Evolutionary conservation across 2,888 invertebrate genomes (phyloP).

Genomic region (Pollenia griseotomentosa): DNA sequence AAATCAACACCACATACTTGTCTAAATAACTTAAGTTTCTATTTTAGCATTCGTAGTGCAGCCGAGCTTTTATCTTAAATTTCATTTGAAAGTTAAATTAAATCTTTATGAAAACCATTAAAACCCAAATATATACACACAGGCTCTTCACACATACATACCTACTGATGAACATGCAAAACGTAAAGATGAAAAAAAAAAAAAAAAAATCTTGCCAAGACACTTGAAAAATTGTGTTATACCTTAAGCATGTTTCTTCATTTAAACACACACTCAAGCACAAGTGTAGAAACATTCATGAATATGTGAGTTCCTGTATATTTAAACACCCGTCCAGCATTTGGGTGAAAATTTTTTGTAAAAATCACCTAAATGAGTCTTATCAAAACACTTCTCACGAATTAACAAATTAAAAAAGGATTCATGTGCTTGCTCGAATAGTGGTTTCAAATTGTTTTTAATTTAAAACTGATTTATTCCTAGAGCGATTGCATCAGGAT

Average conservation of each 20-base stretch:
- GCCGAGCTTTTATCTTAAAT: background rate
- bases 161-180: constrained; percentile 20
- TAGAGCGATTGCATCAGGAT: too few species aligned
- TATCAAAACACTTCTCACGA: too few species aligned
- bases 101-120: constrained; percentile 19
- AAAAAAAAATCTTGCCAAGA: constrained; percentile 50
- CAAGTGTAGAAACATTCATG: background rate
- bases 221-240: constrained; percentile 65
- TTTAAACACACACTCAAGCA: background rate
- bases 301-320: too few species aligned
- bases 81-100: constrained; percentile 31
- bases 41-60: background rate
- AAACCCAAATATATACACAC: background rate
- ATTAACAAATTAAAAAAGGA: too few species aligned
- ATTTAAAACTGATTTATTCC: too few species aligned
- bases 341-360: too few species aligned
- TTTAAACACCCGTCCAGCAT: too few species aligned
- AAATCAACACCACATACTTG: too few species aligned
- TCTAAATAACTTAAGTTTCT: too few species aligned
- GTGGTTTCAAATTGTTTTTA: too few species aligned
- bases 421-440: too few species aligned
- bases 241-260: constrained; percentile 59
- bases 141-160: background rate
- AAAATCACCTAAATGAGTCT: too few species aligned
- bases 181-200: constrained; percentile 12